phyloP scores from a whole-genome alignment of 2,797 vertebrate species.

The Loriculus beryllinus region DNA sequence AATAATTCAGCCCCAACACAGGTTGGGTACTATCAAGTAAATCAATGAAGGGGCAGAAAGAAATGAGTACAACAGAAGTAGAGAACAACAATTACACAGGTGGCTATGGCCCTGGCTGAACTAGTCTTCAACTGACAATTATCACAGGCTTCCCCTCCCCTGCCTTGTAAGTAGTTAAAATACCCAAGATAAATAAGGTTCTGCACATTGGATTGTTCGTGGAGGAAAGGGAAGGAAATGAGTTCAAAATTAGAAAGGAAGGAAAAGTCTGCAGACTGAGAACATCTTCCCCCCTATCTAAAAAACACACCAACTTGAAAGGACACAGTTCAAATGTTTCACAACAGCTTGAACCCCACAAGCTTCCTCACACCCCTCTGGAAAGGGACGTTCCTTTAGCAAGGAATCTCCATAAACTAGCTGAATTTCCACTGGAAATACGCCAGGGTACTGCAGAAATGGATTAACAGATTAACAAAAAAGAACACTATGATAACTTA shows the following conservation, averaged over 20 bases:
- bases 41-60: not conserved
- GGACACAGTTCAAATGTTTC: not conserved
- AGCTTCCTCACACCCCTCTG: not conserved
- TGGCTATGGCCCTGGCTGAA: not conserved
- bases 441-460: not conserved
- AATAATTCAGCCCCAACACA: not conserved
- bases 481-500: not conserved
- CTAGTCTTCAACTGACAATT: not conserved
- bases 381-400: not conserved
- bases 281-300: not conserved
- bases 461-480: not conserved
- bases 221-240: slow-evolving; percentile 27
- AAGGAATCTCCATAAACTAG: not conserved
- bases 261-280: not conserved
- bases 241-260: slow-evolving; percentile 47
- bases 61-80: accelerated
- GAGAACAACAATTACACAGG: not conserved
- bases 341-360: not conserved
- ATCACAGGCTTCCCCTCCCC: not conserved
- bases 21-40: not conserved
- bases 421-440: not conserved
- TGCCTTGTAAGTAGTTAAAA: accelerated
- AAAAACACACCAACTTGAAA: not conserved
- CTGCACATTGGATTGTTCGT: not conserved
- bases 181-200: not conserved